Evolutionary conservation across 2,888 invertebrate genomes (phyloP).

Genomic region (Pandemis heparana): DNA sequence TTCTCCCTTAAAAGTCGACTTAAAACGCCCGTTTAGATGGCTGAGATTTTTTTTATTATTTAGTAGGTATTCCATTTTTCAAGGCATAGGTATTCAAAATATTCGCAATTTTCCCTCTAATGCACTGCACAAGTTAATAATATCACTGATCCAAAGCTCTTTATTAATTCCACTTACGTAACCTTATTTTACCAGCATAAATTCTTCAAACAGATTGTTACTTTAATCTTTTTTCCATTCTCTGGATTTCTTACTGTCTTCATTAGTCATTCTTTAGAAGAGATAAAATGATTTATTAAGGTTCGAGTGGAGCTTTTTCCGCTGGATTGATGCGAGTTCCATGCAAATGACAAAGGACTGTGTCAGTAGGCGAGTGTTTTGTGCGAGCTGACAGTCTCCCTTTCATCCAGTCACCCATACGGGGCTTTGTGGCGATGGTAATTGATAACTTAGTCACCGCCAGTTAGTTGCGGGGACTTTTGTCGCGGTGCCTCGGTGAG

Average conservation of each 20-base stretch:
- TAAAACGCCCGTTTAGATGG: too few species aligned
- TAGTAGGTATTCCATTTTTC: too few species aligned
- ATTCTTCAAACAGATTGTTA: slow-evolving; percentile 64
- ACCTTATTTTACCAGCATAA: slow-evolving; percentile 47
- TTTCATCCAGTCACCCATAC: slow-evolving; percentile 18
- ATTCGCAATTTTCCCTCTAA: neutral
- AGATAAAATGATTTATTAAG: slow-evolving; percentile 78
- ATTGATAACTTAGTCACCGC: slow-evolving; percentile 16
- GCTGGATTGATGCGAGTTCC: slow-evolving; percentile 60
- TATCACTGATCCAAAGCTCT: neutral
- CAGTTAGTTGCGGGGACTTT: neutral
- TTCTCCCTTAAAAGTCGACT: too few species aligned
- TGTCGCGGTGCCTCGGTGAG: neutral
- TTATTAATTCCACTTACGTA: slow-evolving; percentile 1
- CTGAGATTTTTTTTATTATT: too few species aligned
- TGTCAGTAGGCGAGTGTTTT: slow-evolving; percentile 47
- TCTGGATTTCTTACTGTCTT: slow-evolving; percentile 62
- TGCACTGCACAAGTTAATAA: neutral
- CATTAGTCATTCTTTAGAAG: slow-evolving; percentile 74
- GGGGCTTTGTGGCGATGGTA: slow-evolving; percentile 35
- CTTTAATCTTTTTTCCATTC: slow-evolving; percentile 70
- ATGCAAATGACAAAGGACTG: slow-evolving; percentile 58
- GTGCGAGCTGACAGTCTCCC: slow-evolving; percentile 22
- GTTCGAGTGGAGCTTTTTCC: slow-evolving; percentile 56
- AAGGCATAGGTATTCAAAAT: neutral